Evolutionary conservation across 2,113 vertebrate genomes (phyloP), one percentile per base, ranked within the genome.

Genomic region (Marcusenius ussheri): DNA sequence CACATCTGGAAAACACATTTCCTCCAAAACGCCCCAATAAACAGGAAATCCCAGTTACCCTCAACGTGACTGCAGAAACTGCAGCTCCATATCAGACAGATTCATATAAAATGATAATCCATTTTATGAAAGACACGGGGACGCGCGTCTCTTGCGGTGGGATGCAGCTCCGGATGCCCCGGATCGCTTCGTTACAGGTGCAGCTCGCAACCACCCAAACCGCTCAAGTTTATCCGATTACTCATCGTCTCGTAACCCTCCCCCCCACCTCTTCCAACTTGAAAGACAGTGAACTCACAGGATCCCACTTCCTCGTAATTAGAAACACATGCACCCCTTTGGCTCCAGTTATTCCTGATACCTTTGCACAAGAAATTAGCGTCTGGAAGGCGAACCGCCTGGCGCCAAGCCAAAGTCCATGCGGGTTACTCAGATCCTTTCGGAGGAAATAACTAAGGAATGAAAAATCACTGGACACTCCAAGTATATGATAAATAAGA

Each of bases 291-390:
- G 39, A 51, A 74, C 90, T 93, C 92, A 89, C 92, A 91, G 92
- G 46, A 89, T 89, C 6, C 53, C 83, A 83, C 87, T 77, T 85
- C 89, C 85, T 90, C 87, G 92, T 88, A 89, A 93, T 87, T 83
- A 58, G 90, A 92, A 91, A 92, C 93, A 93, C 88, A 88, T 94
- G 93, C 70, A 66, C n/a, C 39, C 90, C 35, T 87, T 88, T 21
- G 58, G 91, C 90, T 90, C 92, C 70, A 91, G 53, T 46, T 70
- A 35, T n/a, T 90, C 91, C 62, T 89, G 88, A 62, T 93, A 92
- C 96, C 95, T 92, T 95, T 97, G 94, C 93, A 91, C 93, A 95
- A 0, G 92, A 21, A 92, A 0, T 95, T 96, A 89, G 95, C 94
- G 90, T 94, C 95, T 88, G 92, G 93, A 24, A 95, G 93, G 91